Base-by-base conservation (phyloP, 2,113 vertebrate species). In the Phyllopteryx taeniolatus region DNA sequence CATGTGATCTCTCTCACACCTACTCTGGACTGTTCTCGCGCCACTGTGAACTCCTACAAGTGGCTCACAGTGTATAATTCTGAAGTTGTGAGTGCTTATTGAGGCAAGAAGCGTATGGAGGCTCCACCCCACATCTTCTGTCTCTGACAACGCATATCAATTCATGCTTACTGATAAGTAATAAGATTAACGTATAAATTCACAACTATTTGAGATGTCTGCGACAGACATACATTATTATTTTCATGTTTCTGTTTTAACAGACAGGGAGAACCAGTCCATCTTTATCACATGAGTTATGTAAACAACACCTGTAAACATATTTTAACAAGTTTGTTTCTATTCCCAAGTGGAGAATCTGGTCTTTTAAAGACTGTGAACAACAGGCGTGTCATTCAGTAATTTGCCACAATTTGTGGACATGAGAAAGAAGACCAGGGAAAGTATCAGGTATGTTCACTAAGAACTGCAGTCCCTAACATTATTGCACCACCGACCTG, bases 81-180 rank as follows among this genome's bases (percentile, higher is more conserved):
- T 67, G 83, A 87, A 72, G 81, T 83, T 62, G 88, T 90, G 10
- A 0, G 0, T 78, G 85, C 87, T 70, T 89, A 89, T 10, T 85
- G 88, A 89, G 87, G 87, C 83, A 89, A 89, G 79, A 89, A 89
- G 76, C 81, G 87, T 72, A 89, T 89, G 85, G 87, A 89, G 80
- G 87, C 87, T 83, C 87, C 87, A 79, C 85, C 87, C 80, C 87
- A 89, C 73, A 87, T 89, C 85, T 89, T 89, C 87, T 0, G 83
- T 89, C 76, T 89, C 87, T 87, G 87, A 89, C 82, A 89, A 89
- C 8, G 87, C 87, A 69, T 89, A 76, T 74, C 87, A 89, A 78
- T 72, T 67, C 79, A 89, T 89, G 88, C 77, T 80, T 63, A 69
- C 43, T 71, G 87, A 84, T 89, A 86, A 57, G 85, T 70, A 8